phyloP scores from a whole-genome alignment of 2,797 vertebrate species.

The Hyperoplus immaculatus region DNA sequence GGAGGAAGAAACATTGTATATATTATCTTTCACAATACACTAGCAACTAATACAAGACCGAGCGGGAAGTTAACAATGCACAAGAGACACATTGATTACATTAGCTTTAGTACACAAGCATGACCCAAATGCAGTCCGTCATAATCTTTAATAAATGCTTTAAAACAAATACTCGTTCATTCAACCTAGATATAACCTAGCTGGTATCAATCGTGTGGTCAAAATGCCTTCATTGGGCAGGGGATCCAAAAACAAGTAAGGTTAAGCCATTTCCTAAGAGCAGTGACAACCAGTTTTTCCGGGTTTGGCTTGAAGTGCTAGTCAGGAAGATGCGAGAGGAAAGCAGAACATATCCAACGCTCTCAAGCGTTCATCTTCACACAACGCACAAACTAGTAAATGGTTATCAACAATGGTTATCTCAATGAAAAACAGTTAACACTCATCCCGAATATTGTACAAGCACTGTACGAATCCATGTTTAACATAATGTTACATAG shows the following conservation, averaged over 20 bases:
- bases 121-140: not conserved
- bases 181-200: not conserved
- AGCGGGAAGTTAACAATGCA: not conserved
- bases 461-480: not conserved
- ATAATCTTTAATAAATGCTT: not conserved
- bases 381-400: slow-evolving; percentile 6
- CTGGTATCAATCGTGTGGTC: no score
- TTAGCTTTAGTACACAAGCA: slow-evolving; percentile 12
- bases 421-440: not conserved
- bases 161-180: not conserved
- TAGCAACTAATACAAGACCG: not conserved
- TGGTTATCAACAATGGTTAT: not conserved
- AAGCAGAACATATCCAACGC: slow-evolving; percentile 61
- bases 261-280: slow-evolving; percentile 28
- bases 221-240: no score
- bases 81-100: slow-evolving; percentile 7
- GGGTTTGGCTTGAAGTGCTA: slow-evolving; percentile 74
- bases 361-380: slow-evolving; percentile 41
- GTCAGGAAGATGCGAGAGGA: slow-evolving; percentile 73
- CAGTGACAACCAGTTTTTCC: slow-evolving; percentile 71
- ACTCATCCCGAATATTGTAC: not conserved
- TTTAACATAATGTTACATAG: not conserved
- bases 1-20: no score
- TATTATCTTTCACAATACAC: not conserved
- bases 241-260: not conserved